A percentile compares a stretch with the other conserved stretches of the same genome.
These are phyloP conservation scores for Enteromius fasciolatus DNA, from an alignment of 2,797 vertebrate species.

Conservation along the genomic window DNA sequence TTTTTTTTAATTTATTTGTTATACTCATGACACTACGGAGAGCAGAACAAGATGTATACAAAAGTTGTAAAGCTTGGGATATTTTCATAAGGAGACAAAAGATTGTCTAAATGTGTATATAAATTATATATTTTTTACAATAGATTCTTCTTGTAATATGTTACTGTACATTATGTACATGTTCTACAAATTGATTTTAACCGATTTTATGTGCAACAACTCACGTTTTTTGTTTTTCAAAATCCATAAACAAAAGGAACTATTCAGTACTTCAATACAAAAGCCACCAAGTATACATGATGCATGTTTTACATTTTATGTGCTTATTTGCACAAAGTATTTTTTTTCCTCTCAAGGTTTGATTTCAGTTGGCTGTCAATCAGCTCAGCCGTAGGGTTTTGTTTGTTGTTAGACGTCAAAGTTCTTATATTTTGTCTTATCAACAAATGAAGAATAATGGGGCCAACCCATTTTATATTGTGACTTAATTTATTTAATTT, in stretches of 20 bases:
- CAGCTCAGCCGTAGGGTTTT: slow-evolving; percentile 56
- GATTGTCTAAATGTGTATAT: slow-evolving; percentile 63
- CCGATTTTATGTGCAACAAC: slow-evolving; percentile 47
- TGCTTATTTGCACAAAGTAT: slow-evolving; percentile 57
- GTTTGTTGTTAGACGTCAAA: slow-evolving; percentile 63
- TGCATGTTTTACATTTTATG: slow-evolving; percentile 52
- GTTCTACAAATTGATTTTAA: slow-evolving; percentile 58
- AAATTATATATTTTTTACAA: slow-evolving; percentile 67
- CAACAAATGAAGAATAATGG: slow-evolving; percentile 69
- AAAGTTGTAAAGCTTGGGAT: slow-evolving; percentile 60
- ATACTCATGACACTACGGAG: slow-evolving; percentile 66
- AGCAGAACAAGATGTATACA: slow-evolving; percentile 66
- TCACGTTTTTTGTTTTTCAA: slow-evolving; percentile 51
- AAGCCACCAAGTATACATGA: slow-evolving; percentile 44
- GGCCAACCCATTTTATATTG: slow-evolving; percentile 65
- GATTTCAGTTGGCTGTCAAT: slow-evolving; percentile 51
- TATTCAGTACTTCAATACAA: slow-evolving; percentile 46
- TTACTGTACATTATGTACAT: slow-evolving; percentile 61
- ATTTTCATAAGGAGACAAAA: slow-evolving; percentile 67
- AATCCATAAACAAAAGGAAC: slow-evolving; percentile 42
- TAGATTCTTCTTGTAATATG: slow-evolving; percentile 62
- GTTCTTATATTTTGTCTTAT: slow-evolving; percentile 65
- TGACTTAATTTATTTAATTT: slow-evolving; percentile 72
- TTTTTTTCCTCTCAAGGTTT: slow-evolving; percentile 52
- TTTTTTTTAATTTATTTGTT: slow-evolving; percentile 65